Evolutionary conservation across 2,797 vertebrate genomes (phyloP).

Genomic region (Notolabrus celidotus): DNA sequence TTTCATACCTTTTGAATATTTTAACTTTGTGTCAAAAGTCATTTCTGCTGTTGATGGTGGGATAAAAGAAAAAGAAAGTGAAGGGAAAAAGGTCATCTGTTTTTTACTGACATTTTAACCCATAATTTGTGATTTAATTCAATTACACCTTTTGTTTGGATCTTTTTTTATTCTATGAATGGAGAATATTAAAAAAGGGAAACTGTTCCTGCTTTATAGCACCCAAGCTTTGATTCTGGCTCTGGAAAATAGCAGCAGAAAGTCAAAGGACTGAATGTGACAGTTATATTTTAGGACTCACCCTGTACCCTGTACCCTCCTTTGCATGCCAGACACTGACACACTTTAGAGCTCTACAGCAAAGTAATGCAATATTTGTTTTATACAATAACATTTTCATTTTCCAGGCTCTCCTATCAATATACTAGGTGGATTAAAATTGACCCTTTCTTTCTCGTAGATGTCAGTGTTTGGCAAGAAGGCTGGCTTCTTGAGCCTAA

Average conservation of each 20-base stretch:
- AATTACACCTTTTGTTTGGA: neutral
- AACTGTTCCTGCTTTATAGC: neutral
- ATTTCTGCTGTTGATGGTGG: neutral
- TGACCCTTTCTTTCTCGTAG: no score
- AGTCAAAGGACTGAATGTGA: constrained; percentile 11
- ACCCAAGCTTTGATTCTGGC: constrained; percentile 13
- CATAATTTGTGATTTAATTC: neutral
- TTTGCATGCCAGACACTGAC: no score
- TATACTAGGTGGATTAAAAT: no score
- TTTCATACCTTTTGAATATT: constrained; percentile 4
- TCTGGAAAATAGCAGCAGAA: constrained; percentile 19
- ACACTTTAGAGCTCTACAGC: no score
- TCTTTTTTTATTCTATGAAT: neutral
- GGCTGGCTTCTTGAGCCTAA: no score
- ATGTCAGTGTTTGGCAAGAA: no score
- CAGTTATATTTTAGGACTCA: constrained; percentile 18
- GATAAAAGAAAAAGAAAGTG: neutral
- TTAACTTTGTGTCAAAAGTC: neutral
- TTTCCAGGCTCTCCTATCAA: no score
- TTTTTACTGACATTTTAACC: neutral
- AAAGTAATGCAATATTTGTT: no score
- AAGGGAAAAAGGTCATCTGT: neutral
- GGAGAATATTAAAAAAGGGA: neutral
- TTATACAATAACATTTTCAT: no score
- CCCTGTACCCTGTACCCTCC: constrained; percentile 15